phyloP scores from a whole-genome alignment of 2,888 invertebrate species.

The Andrena chrysosceles region DNA sequence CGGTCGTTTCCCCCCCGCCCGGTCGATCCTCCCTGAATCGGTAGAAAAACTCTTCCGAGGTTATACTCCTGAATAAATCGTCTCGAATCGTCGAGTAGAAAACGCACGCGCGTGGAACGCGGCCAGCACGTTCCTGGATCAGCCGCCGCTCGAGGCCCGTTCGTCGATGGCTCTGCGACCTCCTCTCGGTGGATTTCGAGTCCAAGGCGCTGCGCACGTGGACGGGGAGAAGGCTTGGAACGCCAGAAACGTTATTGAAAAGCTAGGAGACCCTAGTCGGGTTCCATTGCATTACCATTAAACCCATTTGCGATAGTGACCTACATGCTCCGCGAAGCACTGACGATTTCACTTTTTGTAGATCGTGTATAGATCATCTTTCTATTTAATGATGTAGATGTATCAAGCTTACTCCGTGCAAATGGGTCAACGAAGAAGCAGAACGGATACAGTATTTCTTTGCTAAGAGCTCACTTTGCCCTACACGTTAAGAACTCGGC shows the following conservation, averaged over 20 bases:
- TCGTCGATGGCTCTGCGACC: conserved; percentile 49
- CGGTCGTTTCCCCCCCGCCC: conserved; percentile 10
- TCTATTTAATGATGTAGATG: too few species aligned
- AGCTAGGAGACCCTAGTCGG: too few species aligned
- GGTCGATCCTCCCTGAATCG: conserved; percentile 27
- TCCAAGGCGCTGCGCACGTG: conserved; percentile 28
- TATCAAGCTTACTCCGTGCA: too few species aligned
- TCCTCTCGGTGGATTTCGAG: conserved; percentile 21
- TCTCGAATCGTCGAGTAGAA: conserved; percentile 46
- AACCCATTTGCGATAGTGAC: too few species aligned
- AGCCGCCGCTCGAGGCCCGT: conserved; percentile 49
- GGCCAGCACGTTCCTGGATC: conserved; percentile 73
- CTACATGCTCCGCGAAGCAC: too few species aligned
- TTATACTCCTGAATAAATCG: conserved; percentile 12
- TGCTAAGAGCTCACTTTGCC: too few species aligned
- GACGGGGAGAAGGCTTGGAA: conserved; percentile 39
- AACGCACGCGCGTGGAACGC: conserved; percentile 59
- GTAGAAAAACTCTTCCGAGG: conserved; percentile 19
- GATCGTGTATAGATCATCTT: too few species aligned
- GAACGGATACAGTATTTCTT: too few species aligned
- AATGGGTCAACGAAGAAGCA: too few species aligned
- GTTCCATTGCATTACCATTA: too few species aligned
- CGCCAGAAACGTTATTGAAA: not conserved
- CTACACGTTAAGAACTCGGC: too few species aligned
- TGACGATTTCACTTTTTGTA: too few species aligned